These are phyloP conservation scores for Panopea generosa DNA, from an alignment of 2,888 invertebrate species.

Conservation along the genomic window DNA sequence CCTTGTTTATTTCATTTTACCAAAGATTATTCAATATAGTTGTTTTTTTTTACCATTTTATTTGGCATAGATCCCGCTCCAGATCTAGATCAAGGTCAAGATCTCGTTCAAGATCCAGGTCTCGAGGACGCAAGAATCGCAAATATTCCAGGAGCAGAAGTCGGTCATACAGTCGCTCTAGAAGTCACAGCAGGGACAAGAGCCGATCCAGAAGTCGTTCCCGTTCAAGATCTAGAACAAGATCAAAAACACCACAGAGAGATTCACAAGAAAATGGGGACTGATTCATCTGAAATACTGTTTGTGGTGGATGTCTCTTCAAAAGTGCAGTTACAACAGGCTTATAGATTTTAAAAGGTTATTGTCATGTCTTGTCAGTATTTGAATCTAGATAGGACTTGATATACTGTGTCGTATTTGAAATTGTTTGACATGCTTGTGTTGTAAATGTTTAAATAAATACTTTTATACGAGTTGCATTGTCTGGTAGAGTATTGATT, in stretches of 20 bases:
- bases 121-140: slow-evolving; percentile 51
- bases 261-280: slow-evolving; percentile 39
- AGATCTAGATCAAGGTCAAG: slow-evolving; percentile 64
- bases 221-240: slow-evolving; percentile 59
- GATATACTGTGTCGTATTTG: too few relatives aligned
- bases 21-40: too few relatives aligned
- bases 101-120: slow-evolving; percentile 32
- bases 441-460: too few relatives aligned
- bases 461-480: too few relatives aligned
- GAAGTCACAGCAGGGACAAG: slow-evolving; percentile 62
- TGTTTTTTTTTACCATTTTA: too few relatives aligned
- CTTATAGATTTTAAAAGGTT: slow-evolving; percentile 18
- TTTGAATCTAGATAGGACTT: background rate
- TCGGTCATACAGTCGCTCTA: slow-evolving; percentile 66
- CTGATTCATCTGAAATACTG: background rate
- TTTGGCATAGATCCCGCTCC: slow-evolving; percentile 18
- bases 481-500: too few relatives aligned
- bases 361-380: slow-evolving; percentile 16
- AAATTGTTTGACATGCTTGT: too few relatives aligned
- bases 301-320: too few relatives aligned
- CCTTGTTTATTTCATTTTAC: too few relatives aligned
- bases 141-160: slow-evolving; percentile 62
- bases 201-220: slow-evolving; percentile 67
- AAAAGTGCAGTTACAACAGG: too few relatives aligned
- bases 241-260: slow-evolving; percentile 29